Evolutionary conservation across 2,113 vertebrate genomes (phyloP).

Genomic region (Eurystomus gularis): DNA sequence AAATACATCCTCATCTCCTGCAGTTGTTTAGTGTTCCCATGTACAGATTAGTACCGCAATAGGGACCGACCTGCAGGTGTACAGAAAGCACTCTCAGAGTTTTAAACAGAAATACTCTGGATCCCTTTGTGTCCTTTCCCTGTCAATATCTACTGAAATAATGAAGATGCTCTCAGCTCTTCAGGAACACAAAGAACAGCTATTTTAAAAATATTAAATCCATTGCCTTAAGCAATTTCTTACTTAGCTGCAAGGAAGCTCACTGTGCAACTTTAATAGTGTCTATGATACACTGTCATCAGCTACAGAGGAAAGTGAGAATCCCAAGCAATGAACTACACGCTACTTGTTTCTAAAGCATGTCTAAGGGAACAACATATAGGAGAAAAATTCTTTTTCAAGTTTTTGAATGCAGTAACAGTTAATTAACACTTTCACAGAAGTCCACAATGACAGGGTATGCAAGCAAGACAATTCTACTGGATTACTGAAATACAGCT

Average conservation of each 20-base stretch:
- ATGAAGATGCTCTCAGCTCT: not conserved
- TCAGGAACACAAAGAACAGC: not conserved
- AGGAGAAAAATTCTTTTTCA: not conserved
- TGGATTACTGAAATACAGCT: not conserved
- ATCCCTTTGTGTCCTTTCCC: not conserved
- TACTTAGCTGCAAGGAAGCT: not conserved
- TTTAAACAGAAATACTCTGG: not conserved
- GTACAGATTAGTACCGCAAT: fast-evolving
- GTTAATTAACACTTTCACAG: not conserved
- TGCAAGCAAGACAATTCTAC: not conserved
- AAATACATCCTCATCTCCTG: not conserved
- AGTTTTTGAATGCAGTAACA: not conserved
- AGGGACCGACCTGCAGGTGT: not conserved
- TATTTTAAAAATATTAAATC: not conserved
- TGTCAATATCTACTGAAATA: not conserved
- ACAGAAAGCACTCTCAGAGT: fast-evolving
- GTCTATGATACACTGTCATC: not conserved
- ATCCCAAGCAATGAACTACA: not conserved
- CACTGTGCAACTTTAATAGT: not conserved
- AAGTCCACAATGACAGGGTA: not conserved
- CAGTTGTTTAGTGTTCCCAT: no score
- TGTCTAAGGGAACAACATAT: not conserved
- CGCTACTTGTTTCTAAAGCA: not conserved
- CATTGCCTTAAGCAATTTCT: not conserved
- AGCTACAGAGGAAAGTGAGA: not conserved